Conservation (phyloP, 2,888 invertebrate species). For the Parnassius apollo region DNA sequence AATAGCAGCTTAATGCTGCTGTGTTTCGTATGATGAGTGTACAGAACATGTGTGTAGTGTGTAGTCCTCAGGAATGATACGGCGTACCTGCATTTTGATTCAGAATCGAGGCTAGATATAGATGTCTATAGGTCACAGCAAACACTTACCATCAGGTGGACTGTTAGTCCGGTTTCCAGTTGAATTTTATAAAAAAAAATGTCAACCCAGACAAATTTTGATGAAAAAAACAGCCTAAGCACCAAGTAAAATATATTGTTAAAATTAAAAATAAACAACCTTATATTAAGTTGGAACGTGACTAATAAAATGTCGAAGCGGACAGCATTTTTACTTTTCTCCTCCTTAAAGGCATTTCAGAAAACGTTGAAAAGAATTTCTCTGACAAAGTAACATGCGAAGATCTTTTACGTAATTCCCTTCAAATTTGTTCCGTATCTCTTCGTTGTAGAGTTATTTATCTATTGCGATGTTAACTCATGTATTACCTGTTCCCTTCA, state of each 20-base stretch:
- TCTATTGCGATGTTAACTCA: conserved; percentile 8
- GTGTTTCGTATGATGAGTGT: too few relatives aligned
- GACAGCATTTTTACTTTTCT: conserved; percentile 17
- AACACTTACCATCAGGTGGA: too few relatives aligned
- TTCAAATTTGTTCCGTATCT: conserved; percentile 15
- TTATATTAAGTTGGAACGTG: background rate
- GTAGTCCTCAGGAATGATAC: too few relatives aligned
- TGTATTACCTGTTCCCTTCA: conserved; percentile 3
- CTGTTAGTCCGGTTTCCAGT: too few relatives aligned
- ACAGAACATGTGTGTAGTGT: too few relatives aligned
- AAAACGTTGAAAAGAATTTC: conserved; percentile 22
- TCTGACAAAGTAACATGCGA: conserved; percentile 20
- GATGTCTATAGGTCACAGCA: too few relatives aligned
- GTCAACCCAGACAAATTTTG: too few relatives aligned
- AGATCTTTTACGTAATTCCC: conserved; percentile 14
- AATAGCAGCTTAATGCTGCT: too few relatives aligned
- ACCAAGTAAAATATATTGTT: background rate
- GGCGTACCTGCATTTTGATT: too few relatives aligned
- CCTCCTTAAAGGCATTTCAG: conserved; percentile 22
- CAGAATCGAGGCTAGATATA: too few relatives aligned
- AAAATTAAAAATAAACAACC: background rate
- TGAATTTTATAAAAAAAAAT: too few relatives aligned
- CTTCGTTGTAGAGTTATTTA: conserved; percentile 7
- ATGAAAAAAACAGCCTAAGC: too few relatives aligned
- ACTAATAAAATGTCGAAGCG: conserved; percentile 3